Conservation (phyloP, 2,113 vertebrate genomes). For the Phoenicopterus ruber region DNA sequence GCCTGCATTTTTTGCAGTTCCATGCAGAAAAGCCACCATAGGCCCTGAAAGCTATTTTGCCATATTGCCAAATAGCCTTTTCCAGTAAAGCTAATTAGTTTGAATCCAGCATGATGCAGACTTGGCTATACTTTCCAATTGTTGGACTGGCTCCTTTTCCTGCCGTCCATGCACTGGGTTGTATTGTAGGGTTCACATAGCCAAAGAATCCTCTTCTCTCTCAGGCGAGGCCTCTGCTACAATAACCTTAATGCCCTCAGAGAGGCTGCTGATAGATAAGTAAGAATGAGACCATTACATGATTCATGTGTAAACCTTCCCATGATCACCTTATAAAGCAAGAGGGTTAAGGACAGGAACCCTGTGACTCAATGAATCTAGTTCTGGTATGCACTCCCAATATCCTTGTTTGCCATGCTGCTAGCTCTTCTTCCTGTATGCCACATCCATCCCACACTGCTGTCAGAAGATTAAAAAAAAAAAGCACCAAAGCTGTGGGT, state of each 20-base stretch:
- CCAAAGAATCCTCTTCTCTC: neutral
- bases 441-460: neutral
- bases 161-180: neutral
- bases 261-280: neutral
- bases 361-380: neutral
- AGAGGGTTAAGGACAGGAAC: neutral
- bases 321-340: neutral
- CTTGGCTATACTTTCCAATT: neutral
- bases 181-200: neutral
- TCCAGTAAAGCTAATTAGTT: neutral
- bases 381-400: neutral
- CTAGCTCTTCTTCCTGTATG: neutral
- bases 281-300: neutral
- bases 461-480: neutral
- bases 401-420: neutral
- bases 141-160: neutral
- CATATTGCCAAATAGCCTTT: neutral
- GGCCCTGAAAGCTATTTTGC: neutral
- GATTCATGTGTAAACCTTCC: neutral
- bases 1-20: neutral
- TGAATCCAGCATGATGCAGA: neutral
- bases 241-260: neutral
- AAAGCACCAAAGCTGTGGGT: neutral
- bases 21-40: neutral
- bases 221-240: neutral